Evolutionary conservation across 2,797 vertebrate species (phyloP), one percentile per base, ranked within the genome.

Genomic region (Molossus molossus): DNA sequence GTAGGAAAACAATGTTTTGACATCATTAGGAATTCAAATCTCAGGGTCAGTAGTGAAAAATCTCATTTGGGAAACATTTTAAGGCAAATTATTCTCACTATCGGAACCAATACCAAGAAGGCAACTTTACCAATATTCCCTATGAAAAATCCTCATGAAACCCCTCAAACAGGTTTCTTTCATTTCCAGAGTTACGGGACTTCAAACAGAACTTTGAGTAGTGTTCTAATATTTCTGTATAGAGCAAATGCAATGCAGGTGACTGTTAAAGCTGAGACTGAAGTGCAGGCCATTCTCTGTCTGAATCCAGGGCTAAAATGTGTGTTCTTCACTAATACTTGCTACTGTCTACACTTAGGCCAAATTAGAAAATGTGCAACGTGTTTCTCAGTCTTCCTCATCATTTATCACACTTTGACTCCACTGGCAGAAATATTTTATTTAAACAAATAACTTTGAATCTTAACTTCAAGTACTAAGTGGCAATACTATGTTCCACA

Each of bases 21-120:
- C 87, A 55, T 58, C 23, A 73, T 50, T 81, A 69, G 25, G 2
- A 92, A 69, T 53, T 80, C 21, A 53, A 80, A 50, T 1, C 90
- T 70, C 11, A 27, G 10, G 14, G 25, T 76, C 29, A 29, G 17
- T 5, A 81, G 50, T 60, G n/a, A 81, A 85, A 85, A 75, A 76
- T 60, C 14, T 93, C n/a, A 76, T 79, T 64, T 58, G 18, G 23
- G 69, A 55, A 94, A 81, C 18, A 73, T 64, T 69, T 94, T 58
- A 73, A 76, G 27, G 1, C 58, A 73, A 83, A 53, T 64, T 50
- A 77, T 80, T 84, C 57, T 70, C 20, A 84, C 6, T 45, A 18
- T 37, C 14, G 69, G 58, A 90, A 62, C 21, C 40, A 94, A 27
- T 25, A 75, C 10, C 9, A 79, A 69, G 20, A 48, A 75, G 33